Percentiles rank a stretch among this genome's conserved stretches.
phyloP scores from a whole-genome alignment of 2,797 vertebrate species.

The Lates japonicus region DNA sequence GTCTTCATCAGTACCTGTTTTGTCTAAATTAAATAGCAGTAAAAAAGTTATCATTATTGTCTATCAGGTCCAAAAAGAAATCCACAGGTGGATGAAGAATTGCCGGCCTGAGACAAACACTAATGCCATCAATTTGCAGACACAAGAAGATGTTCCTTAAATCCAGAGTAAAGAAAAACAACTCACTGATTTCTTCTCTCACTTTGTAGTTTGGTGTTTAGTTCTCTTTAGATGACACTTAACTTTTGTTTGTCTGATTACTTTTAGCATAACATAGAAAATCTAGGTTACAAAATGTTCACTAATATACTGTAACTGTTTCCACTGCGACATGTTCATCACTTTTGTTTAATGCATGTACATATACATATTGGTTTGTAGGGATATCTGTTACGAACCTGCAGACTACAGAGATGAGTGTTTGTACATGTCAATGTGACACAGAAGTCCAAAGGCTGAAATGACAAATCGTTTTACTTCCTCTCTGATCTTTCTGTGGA shows the following conservation, averaged over 20 bases:
- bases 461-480: no score
- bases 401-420: no score
- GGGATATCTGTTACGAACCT: no score
- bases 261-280: neutral
- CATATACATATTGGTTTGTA: no score
- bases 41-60: neutral
- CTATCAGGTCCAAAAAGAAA: constrained; percentile 81
- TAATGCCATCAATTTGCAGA: constrained; percentile 76
- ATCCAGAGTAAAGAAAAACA: neutral
- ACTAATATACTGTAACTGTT: no score
- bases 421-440: no score
- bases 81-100: constrained; percentile 73
- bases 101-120: constrained; percentile 69
- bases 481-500: no score
- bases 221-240: neutral
- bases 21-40: neutral
- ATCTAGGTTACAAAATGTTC: no score
- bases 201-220: neutral
- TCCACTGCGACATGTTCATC: no score
- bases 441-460: no score
- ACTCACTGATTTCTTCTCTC: neutral
- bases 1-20: neutral
- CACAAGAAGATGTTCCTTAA: constrained; percentile 63
- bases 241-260: neutral
- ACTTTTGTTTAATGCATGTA: no score